Evolutionary conservation across 2,888 invertebrate species (phyloP).

Genomic region (Oeneis ivallda): DNA sequence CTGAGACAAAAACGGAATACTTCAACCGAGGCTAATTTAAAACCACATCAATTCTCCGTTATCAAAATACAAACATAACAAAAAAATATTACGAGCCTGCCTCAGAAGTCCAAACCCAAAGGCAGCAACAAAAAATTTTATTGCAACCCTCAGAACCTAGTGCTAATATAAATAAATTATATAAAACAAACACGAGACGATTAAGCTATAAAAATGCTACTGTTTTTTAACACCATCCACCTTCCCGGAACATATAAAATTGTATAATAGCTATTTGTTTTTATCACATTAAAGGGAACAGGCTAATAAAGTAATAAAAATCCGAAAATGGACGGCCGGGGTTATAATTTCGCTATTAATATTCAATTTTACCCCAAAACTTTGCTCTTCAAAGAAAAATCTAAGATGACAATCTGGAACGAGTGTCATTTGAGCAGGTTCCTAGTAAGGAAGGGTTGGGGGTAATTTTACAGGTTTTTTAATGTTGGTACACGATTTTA

Average conservation of each 20-base stretch:
- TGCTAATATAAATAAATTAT: conserved; percentile 58
- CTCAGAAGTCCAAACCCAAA: conserved; percentile 4
- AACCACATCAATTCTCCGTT: neutral
- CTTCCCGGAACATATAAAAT: conserved; percentile 72
- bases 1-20: no score
- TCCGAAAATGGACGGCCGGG: conserved; percentile 54
- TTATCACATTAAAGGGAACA: conserved; percentile 70
- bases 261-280: conserved; percentile 74
- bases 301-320: conserved; percentile 79
- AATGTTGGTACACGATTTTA: conserved; percentile 47
- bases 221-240: conserved; percentile 75
- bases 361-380: conserved; percentile 78
- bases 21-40: no score
- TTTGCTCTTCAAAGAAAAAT: conserved; percentile 77
- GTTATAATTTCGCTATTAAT: conserved; percentile 80
- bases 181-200: conserved; percentile 65
- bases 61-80: conserved; percentile 5
- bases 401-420: conserved; percentile 70
- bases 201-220: conserved; percentile 78
- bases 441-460: conserved; percentile 67
- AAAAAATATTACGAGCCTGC: conserved; percentile 16
- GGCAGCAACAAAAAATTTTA: conserved; percentile 43
- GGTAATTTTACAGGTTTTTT: conserved; percentile 33
- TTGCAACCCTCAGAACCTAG: conserved; percentile 48
- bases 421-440: conserved; percentile 68